These are phyloP conservation scores for Scaptomyza montana DNA, from an alignment of 1,140 invertebrate species.

Conservation along the genomic window DNA sequence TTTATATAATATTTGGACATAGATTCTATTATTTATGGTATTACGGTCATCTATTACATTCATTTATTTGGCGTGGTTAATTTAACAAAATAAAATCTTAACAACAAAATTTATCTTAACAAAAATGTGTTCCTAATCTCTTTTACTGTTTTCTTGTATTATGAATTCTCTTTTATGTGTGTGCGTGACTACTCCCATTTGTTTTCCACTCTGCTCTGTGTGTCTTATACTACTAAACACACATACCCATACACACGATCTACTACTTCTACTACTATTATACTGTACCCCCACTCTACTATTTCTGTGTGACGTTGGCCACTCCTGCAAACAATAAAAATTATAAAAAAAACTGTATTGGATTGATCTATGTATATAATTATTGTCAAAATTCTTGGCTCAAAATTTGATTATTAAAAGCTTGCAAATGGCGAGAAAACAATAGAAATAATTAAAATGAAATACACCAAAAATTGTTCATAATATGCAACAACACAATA, in stretches of 20 bases:
- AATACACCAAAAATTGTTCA: slow-evolving; percentile 43
- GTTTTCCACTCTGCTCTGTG: slow-evolving; percentile 35
- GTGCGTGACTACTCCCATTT: slow-evolving; percentile 42
- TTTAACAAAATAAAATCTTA: slow-evolving; percentile 18
- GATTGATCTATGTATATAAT: slow-evolving; percentile 54
- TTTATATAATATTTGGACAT: neutral
- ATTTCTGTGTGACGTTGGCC: slow-evolving; percentile 24
- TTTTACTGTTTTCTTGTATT: slow-evolving; percentile 26
- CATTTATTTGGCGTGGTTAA: slow-evolving; percentile 36
- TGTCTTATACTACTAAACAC: slow-evolving; percentile 31
- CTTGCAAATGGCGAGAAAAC: slow-evolving; percentile 31
- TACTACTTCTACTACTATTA: slow-evolving; percentile 14
- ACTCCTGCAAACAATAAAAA: slow-evolving; percentile 13
- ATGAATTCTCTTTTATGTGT: slow-evolving; percentile 46
- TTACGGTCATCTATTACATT: slow-evolving; percentile 20
- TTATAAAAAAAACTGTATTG: slow-evolving; percentile 38
- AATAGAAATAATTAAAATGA: neutral
- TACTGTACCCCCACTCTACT: slow-evolving; percentile 15
- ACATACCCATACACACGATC: slow-evolving; percentile 22
- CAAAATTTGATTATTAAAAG: slow-evolving; percentile 50
- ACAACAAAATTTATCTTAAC: slow-evolving; percentile 6
- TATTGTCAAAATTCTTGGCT: slow-evolving; percentile 42
- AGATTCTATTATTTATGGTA: slow-evolving; percentile 2
- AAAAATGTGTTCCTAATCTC: slow-evolving; percentile 21
- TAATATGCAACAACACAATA: slow-evolving; percentile 51